Evolutionary conservation across 1,140 invertebrate species (phyloP).

Genomic region (Arctopsyche grandis): DNA sequence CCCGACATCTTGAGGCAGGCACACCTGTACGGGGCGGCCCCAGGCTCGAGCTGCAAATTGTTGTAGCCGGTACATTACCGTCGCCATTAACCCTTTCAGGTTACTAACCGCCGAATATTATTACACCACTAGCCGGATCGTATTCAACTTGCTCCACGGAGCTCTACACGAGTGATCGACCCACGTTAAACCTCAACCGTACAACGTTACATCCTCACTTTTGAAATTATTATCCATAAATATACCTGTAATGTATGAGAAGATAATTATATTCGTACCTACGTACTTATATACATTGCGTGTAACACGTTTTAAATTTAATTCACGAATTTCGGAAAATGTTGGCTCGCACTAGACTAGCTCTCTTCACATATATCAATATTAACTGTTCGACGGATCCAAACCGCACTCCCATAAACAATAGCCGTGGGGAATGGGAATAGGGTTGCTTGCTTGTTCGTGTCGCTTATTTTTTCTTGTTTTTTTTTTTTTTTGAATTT

Average conservation of each 20-base stretch:
- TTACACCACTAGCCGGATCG: conserved; percentile 12
- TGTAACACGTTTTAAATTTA: not conserved
- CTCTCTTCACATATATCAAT: conserved; percentile 19
- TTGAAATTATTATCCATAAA: not conserved
- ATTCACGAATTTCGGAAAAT: not conserved
- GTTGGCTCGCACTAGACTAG: not conserved
- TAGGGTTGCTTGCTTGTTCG: too few relatives aligned
- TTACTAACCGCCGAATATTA: conserved; percentile 33
- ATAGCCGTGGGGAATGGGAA: not conserved
- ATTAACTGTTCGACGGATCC: conserved; percentile 12
- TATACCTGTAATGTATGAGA: not conserved
- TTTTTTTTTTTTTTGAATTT: not conserved
- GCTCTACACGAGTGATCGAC: too few relatives aligned
- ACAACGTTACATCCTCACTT: too few relatives aligned
- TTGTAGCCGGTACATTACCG: conserved; percentile 36
- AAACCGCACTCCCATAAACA: conserved; percentile 17
- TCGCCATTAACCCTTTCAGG: conserved; percentile 24
- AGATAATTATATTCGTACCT: not conserved
- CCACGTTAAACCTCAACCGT: too few relatives aligned
- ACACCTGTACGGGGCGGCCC: conserved; percentile 34
- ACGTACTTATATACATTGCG: not conserved
- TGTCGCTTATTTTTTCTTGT: too few relatives aligned
- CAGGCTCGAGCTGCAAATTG: conserved; percentile 35
- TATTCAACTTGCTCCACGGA: not conserved
- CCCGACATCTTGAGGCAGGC: conserved; percentile 21